Conservation (phyloP, 2,888 invertebrate genomes). For the Euclidia mi region DNA sequence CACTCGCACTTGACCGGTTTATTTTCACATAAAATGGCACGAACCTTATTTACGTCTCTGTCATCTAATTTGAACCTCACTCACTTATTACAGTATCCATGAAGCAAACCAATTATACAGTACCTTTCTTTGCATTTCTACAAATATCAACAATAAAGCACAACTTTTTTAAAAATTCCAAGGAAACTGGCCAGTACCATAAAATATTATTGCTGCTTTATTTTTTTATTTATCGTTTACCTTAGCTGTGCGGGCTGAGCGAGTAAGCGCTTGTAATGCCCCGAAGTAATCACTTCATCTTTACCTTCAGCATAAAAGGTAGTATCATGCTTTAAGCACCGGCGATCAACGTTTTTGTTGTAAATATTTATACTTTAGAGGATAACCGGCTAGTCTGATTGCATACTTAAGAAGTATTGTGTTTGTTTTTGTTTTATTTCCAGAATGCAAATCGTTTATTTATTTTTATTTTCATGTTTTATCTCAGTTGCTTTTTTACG, state of each 20-base stretch:
- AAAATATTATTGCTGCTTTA: conserved; percentile 26
- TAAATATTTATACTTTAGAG: conserved; percentile 28
- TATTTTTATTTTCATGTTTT: background rate
- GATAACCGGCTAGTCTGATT: conserved; percentile 25
- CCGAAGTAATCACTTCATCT: conserved; percentile 51
- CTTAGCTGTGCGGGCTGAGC: conserved; percentile 28
- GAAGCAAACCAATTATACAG: too few species aligned
- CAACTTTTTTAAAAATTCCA: too few species aligned
- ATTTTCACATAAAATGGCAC: too few species aligned
- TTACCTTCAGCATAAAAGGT: conserved; percentile 27
- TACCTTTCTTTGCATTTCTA: too few species aligned
- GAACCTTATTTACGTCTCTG: too few species aligned
- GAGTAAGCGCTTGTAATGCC: conserved; percentile 24
- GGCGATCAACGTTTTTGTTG: conserved; percentile 28
- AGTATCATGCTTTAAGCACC: conserved; percentile 35
- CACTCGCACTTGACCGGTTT: too few species aligned
- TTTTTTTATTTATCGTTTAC: conserved; percentile 38
- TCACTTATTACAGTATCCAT: too few species aligned
- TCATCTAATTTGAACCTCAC: too few species aligned
- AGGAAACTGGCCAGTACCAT: conserved; percentile 6
- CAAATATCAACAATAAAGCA: too few species aligned
- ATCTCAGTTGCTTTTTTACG: too few species aligned
- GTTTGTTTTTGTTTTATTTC: conserved; percentile 20
- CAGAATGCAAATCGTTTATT: background rate
- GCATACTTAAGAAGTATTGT: conserved; percentile 12